phyloP scores from a whole-genome alignment of 2,113 vertebrate species.

The Oxygymnocypris stewartii region DNA sequence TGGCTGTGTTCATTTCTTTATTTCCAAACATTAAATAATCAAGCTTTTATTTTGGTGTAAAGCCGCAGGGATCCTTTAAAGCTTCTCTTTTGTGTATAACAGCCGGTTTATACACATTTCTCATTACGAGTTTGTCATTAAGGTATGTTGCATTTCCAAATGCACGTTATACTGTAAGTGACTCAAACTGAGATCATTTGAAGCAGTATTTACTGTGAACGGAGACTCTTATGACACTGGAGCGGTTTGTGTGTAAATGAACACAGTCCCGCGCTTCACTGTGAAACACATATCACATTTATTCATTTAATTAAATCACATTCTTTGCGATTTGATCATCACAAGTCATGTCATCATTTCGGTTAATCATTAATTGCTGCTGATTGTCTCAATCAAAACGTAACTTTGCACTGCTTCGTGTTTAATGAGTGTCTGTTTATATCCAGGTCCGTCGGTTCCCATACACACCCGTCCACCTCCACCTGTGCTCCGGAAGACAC shows the following conservation, averaged over 20 bases:
- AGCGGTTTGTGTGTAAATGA: too few relatives aligned
- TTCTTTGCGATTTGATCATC: neutral
- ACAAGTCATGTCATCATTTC: neutral
- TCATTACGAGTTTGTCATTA: too few relatives aligned
- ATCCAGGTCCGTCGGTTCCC: neutral
- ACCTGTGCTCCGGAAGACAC: neutral
- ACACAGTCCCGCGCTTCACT: too few relatives aligned
- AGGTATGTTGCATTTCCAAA: neutral
- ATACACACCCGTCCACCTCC: constrained; percentile 24
- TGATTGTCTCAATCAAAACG: neutral
- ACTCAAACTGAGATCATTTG: too few relatives aligned
- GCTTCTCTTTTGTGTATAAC: neutral
- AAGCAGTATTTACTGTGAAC: too few relatives aligned
- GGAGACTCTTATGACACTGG: too few relatives aligned
- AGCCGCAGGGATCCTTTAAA: neutral
- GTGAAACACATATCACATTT: neutral
- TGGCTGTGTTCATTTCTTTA: neutral
- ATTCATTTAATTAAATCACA: neutral
- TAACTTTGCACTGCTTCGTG: neutral
- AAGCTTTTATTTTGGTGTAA: neutral
- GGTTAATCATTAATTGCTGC: neutral
- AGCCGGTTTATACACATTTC: neutral
- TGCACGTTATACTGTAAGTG: neutral
- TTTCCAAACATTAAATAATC: neutral
- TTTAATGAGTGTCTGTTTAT: neutral